A percentile compares a stretch with the other conserved stretches of the same genome.
These are phyloP conservation scores for Eilema griseolum DNA, from an alignment of 2,888 invertebrate species.

Conservation along the genomic window DNA sequence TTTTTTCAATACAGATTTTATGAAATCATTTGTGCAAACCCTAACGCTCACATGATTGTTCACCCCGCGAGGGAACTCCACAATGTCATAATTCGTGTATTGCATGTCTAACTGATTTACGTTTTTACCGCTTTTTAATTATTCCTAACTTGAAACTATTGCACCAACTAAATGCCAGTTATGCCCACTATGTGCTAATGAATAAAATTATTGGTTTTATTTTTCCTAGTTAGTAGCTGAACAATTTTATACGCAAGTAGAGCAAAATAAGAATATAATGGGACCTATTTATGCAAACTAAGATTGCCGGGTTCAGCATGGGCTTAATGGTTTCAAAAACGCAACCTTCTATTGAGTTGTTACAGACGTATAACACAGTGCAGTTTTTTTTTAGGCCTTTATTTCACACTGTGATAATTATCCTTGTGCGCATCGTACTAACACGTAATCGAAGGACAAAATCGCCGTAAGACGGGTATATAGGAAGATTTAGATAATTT, in stretches of 20 bases:
- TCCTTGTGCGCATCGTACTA: no score
- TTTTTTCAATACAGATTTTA: not conserved
- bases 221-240: not conserved
- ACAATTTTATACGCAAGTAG: not conserved
- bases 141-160: constrained; percentile 43
- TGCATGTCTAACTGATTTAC: constrained; percentile 53
- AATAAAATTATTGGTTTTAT: not conserved
- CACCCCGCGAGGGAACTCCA: constrained; percentile 34
- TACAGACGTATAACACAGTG: no score
- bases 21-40: constrained; percentile 22
- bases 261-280: not conserved
- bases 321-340: no score
- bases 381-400: no score
- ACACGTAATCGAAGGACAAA: no score
- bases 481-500: no score
- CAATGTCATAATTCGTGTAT: constrained; percentile 51
- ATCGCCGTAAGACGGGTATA: no score
- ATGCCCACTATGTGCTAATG: constrained; percentile 35
- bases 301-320: no score
- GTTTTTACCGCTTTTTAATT: constrained; percentile 51
- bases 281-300: no score
- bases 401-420: no score
- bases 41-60: constrained; percentile 41
- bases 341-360: no score
- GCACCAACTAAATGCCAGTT: constrained; percentile 28